These are phyloP conservation scores for Amiota communis DNA, from an alignment of 2,888 invertebrate genomes.

Conservation along the genomic window DNA sequence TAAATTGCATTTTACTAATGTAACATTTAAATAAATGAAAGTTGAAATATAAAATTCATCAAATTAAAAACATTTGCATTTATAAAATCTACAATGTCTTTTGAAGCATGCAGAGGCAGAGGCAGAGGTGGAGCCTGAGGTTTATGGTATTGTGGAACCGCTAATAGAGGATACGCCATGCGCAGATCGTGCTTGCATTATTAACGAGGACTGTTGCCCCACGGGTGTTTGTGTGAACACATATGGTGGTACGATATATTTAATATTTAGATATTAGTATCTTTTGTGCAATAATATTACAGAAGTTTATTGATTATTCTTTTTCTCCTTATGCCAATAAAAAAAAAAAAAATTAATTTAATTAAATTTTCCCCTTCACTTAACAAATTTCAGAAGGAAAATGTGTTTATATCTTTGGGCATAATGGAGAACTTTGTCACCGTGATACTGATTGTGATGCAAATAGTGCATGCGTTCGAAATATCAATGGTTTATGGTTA, in stretches of 20 bases:
- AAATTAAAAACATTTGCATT: no score
- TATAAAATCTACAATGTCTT: neutral
- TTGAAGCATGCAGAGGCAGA: neutral
- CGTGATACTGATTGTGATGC: conserved; percentile 89
- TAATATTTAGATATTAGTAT: neutral
- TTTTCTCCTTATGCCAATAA: neutral
- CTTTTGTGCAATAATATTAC: neutral
- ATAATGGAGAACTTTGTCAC: conserved; percentile 86
- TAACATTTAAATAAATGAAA: neutral
- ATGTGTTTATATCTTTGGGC: conserved; percentile 81
- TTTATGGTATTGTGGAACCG: conserved; percentile 72
- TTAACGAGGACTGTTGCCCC: conserved; percentile 89
- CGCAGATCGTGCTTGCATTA: conserved; percentile 82
- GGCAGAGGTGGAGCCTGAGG: conserved; percentile 53
- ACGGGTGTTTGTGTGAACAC: conserved; percentile 79
- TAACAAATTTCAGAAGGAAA: conserved; percentile 73
- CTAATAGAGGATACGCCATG: conserved; percentile 82
- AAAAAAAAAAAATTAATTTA: neutral
- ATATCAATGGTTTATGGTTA: conserved; percentile 77
- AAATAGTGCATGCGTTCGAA: conserved; percentile 83
- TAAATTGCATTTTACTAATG: conserved; percentile 24
- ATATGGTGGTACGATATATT: conserved; percentile 58
- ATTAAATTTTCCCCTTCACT: conserved; percentile 21
- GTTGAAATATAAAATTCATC: neutral
- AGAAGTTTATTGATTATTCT: neutral